phyloP scores from a whole-genome alignment of 2,113 vertebrate species.

The Ivindomyrus marchei region DNA sequence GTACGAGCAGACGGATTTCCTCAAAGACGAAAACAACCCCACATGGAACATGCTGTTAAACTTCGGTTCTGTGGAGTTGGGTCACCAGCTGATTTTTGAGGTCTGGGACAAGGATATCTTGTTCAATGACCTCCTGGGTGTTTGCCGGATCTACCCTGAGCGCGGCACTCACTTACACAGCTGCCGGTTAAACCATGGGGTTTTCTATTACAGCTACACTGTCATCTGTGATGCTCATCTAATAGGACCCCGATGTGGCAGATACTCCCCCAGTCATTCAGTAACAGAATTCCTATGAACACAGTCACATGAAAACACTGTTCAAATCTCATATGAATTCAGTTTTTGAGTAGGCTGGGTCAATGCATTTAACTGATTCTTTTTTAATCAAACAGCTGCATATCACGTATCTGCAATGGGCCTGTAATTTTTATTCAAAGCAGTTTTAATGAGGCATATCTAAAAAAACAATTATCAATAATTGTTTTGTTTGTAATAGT shows the following conservation, averaged over 20 bases:
- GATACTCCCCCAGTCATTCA: constrained; percentile 49
- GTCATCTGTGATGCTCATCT: constrained; percentile 55
- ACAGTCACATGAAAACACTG: background rate
- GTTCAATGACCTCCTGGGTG: constrained; percentile 54
- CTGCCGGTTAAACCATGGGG: constrained; percentile 56
- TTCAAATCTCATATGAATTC: background rate
- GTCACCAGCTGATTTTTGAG: constrained; percentile 56
- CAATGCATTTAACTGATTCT: background rate
- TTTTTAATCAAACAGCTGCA: background rate
- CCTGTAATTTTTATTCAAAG: background rate
- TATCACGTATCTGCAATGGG: background rate
- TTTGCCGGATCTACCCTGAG: constrained; percentile 51
- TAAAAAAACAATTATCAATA: background rate
- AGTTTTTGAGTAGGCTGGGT: background rate
- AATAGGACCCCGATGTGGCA: constrained; percentile 57
- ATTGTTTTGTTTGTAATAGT: background rate
- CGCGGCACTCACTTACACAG: constrained; percentile 52
- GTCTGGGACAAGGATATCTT: constrained; percentile 65
- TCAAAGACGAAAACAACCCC: constrained; percentile 58
- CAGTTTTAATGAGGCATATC: background rate
- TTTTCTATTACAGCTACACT: constrained; percentile 58
- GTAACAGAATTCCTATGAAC: background rate
- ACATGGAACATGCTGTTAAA: constrained; percentile 52
- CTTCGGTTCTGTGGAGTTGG: constrained; percentile 58
- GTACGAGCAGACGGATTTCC: constrained; percentile 52